Evolutionary conservation across 1,140 invertebrate genomes (phyloP).

Genomic region (Drosophila ogumai): DNA sequence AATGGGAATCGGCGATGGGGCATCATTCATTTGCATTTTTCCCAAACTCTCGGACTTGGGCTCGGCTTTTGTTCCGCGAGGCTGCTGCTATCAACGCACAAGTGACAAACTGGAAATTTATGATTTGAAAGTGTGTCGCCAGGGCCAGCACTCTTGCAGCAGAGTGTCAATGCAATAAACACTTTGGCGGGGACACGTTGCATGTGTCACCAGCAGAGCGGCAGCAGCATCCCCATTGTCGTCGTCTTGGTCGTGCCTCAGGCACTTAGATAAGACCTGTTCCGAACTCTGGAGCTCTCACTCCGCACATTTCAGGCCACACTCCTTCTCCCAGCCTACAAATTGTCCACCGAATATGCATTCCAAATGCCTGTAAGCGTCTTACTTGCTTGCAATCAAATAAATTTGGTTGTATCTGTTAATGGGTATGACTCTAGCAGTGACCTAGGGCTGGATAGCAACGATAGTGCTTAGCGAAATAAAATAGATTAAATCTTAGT

Average conservation of each 20-base stretch:
- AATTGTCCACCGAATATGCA: slow-evolving; percentile 73
- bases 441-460: slow-evolving; percentile 35
- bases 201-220: slow-evolving; percentile 69
- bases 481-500: background rate
- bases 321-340: slow-evolving; percentile 41
- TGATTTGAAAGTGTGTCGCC: slow-evolving; percentile 78
- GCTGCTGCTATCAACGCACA: slow-evolving; percentile 61
- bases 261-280: slow-evolving; percentile 68
- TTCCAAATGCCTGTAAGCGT: slow-evolving; percentile 57
- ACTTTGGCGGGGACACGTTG: slow-evolving; percentile 62
- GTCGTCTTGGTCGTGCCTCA: slow-evolving; percentile 65
- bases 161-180: slow-evolving; percentile 80
- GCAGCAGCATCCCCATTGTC: slow-evolving; percentile 32
- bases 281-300: slow-evolving; percentile 18
- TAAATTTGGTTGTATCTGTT: slow-evolving; percentile 65
- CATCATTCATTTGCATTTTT: slow-evolving; percentile 79
- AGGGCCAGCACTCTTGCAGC: slow-evolving; percentile 38
- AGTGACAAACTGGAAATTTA: slow-evolving; percentile 82
- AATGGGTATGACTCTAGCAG: slow-evolving; percentile 43
- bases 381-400: slow-evolving; percentile 68
- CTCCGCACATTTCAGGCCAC: background rate
- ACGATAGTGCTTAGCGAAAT: background rate
- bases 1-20: slow-evolving; percentile 36
- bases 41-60: slow-evolving; percentile 6
- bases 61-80: slow-evolving; percentile 24